These are phyloP conservation scores for Mus pahari DNA, from an alignment of 2,113 vertebrate species.

Conservation along the genomic window DNA sequence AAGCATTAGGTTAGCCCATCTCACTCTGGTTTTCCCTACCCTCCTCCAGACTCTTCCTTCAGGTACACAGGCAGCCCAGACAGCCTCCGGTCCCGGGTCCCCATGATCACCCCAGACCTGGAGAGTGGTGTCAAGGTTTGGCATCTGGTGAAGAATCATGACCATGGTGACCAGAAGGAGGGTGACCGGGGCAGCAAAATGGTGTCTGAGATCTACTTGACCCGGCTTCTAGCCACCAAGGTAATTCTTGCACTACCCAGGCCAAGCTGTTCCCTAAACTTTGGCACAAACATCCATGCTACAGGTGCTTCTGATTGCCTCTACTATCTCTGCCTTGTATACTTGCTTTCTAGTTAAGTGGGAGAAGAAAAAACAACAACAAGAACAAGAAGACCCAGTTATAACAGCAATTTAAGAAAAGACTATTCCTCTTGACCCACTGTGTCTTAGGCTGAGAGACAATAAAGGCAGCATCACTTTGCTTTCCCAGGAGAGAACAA, in stretches of 20 bases:
- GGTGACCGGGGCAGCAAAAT: slow-evolving; percentile 99
- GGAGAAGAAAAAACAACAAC: not conserved
- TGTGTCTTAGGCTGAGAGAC: not conserved
- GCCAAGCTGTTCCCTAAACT: not conserved
- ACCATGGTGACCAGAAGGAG: slow-evolving; percentile 98
- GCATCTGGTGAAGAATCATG: slow-evolving; percentile 99
- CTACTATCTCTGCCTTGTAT: not conserved
- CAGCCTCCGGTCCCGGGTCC: slow-evolving; percentile 96
- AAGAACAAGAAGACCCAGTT: not conserved
- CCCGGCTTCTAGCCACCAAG: slow-evolving; percentile 97
- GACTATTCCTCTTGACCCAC: not conserved
- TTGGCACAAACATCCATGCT: not conserved
- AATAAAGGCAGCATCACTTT: not conserved
- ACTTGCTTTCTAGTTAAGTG: not conserved
- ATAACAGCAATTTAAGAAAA: not conserved
- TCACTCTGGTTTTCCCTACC: slow-evolving; percentile 71
- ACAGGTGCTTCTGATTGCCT: not conserved
- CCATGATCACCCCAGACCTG: slow-evolving; percentile 98
- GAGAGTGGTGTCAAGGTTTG: slow-evolving; percentile 98
- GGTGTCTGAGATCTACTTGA: slow-evolving; percentile 99
- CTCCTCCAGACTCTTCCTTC: slow-evolving; percentile 94
- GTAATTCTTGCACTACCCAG: slow-evolving; percentile 79
- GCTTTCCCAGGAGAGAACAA: not conserved
- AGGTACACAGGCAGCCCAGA: slow-evolving; percentile 98
- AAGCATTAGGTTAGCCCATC: not conserved